These are phyloP conservation scores for Megastigmus dorsalis DNA, from an alignment of 2,888 invertebrate genomes.

Conservation along the genomic window DNA sequence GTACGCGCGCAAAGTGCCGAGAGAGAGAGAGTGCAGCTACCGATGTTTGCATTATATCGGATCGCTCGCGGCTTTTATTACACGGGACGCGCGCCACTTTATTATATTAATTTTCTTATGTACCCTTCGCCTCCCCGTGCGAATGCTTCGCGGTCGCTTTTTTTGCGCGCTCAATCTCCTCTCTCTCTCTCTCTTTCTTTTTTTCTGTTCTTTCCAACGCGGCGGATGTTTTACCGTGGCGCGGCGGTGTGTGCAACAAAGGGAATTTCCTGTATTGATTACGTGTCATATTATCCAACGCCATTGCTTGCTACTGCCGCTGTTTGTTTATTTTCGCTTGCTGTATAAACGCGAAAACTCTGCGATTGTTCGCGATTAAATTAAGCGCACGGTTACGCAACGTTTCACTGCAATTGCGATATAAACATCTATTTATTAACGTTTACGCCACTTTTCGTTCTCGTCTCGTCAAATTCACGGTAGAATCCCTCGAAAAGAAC, in stretches of 20 bases:
- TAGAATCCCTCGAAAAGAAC: conserved; percentile 11
- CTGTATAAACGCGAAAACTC: no score
- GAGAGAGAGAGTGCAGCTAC: conserved; percentile 14
- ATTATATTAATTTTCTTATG: conserved; percentile 54
- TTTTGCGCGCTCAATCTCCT: not conserved
- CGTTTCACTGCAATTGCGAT: no score
- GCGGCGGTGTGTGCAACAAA: not conserved
- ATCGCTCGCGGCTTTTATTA: conserved; percentile 29
- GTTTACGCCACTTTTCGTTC: no score
- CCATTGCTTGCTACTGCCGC: not conserved
- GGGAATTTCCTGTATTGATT: conserved; percentile 13
- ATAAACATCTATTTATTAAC: no score
- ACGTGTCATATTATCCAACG: not conserved
- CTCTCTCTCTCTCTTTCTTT: not conserved
- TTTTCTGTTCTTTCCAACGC: no score
- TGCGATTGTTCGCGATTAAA: no score
- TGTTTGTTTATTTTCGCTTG: no score
- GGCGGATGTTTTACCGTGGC: no score
- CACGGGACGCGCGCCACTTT: conserved; percentile 53
- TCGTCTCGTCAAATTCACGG: no score
- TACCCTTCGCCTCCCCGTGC: conserved; percentile 41
- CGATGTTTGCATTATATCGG: conserved; percentile 43
- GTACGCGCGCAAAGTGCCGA: no score
- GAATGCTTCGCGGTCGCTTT: conserved; percentile 38
- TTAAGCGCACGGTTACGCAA: no score